Evolutionary conservation across 2,113 vertebrate species (phyloP).

Genomic region (Megaceryle torquata): DNA sequence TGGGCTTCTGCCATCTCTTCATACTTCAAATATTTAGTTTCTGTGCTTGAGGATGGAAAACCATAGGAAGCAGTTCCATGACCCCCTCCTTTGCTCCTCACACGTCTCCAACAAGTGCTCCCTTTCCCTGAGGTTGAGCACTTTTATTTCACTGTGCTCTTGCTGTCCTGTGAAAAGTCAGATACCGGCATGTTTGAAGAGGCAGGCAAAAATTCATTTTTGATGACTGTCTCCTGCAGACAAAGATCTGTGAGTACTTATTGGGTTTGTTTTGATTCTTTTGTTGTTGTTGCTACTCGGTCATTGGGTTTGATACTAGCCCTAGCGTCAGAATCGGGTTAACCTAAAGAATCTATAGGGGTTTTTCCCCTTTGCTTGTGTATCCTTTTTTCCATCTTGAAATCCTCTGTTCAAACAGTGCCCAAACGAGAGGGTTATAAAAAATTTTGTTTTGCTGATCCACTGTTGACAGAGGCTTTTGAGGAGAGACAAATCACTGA

Average conservation of each 20-base stretch:
- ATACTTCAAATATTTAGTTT: background rate
- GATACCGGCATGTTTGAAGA: background rate
- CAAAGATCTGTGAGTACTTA: background rate
- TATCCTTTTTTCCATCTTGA: background rate
- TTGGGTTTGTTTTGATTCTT: background rate
- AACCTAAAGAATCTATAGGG: background rate
- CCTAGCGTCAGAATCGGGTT: background rate
- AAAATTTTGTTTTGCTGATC: constrained; percentile 47
- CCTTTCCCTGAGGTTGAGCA: background rate
- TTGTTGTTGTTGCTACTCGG: background rate
- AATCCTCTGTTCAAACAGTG: background rate
- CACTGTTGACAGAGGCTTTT: constrained; percentile 48
- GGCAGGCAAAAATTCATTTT: background rate
- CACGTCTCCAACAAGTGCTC: background rate
- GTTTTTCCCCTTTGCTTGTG: background rate
- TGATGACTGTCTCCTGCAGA: background rate
- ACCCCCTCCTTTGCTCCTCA: background rate
- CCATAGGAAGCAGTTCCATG: background rate
- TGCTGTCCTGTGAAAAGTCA: background rate
- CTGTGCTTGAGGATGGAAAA: background rate
- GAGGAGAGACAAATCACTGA: constrained; percentile 50
- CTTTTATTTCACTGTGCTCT: background rate
- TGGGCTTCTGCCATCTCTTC: background rate
- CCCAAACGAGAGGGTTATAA: background rate
- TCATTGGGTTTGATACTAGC: background rate